phyloP scores from a whole-genome alignment of 1,140 invertebrate genomes.

The Riptortus pedestris region DNA sequence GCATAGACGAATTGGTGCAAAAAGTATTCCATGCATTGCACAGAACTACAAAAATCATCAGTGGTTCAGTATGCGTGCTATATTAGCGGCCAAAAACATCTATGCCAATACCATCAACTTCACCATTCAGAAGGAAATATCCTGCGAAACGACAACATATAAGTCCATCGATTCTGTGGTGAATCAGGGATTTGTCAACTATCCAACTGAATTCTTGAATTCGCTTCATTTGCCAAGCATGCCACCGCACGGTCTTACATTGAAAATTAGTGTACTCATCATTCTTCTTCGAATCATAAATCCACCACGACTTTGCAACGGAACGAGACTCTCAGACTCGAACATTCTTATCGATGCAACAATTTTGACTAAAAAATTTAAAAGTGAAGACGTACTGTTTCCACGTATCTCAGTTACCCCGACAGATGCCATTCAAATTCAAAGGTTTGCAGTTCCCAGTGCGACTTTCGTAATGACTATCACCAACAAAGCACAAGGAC shows the following conservation, averaged over 20 bases:
- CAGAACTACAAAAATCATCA: constrained; percentile 36
- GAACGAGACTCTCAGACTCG: constrained; percentile 32
- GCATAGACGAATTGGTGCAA: constrained; percentile 35
- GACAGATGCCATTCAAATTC: constrained; percentile 26
- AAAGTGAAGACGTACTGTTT: constrained; percentile 24
- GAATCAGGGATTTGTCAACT: constrained; percentile 34
- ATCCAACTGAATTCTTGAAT: constrained; percentile 36
- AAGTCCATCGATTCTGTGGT: constrained; percentile 36
- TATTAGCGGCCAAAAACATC: constrained; percentile 37
- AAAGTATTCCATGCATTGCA: constrained; percentile 35
- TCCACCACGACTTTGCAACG: constrained; percentile 34
- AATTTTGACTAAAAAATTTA: constrained; percentile 23
- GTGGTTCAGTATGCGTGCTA: constrained; percentile 37
- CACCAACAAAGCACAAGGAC: constrained; percentile 36
- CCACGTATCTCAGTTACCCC: constrained; percentile 24
- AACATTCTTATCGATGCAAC: constrained; percentile 31
- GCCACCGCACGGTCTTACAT: constrained; percentile 27
- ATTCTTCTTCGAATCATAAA: constrained; percentile 38
- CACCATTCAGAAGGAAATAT: constrained; percentile 28
- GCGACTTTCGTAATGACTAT: constrained; percentile 39
- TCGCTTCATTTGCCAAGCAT: constrained; percentile 30
- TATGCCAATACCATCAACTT: constrained; percentile 36
- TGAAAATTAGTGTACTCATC: constrained; percentile 33
- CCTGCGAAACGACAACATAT: constrained; percentile 29
- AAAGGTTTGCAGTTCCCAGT: constrained; percentile 34